phyloP scores from a whole-genome alignment of 2,888 invertebrate genomes.

The Xestia sexstrigata region DNA sequence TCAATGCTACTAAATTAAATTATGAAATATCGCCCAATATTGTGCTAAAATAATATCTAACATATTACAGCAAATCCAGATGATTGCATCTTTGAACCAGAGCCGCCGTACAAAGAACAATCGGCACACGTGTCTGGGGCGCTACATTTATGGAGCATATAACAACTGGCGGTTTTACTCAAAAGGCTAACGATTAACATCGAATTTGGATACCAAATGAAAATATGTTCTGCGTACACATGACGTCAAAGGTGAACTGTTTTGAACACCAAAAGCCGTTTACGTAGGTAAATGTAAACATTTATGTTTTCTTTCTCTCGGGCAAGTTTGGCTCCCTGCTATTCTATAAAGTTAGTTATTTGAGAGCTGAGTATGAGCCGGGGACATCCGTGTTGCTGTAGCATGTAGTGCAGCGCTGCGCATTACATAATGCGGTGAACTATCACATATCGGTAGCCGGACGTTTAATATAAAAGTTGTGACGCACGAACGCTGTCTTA shows the following conservation, averaged over 20 bases:
- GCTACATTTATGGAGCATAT: slow-evolving; percentile 25
- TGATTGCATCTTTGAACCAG: slow-evolving; percentile 2
- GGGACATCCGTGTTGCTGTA: slow-evolving; percentile 9
- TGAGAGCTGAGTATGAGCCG: slow-evolving; percentile 25
- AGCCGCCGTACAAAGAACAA: slow-evolving; percentile 19
- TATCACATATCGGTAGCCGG: slow-evolving; percentile 64
- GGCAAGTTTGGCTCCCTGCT: slow-evolving; percentile 53
- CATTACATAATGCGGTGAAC: slow-evolving; percentile 60
- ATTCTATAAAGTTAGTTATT: slow-evolving; percentile 45
- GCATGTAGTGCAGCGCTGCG: slow-evolving; percentile 36
- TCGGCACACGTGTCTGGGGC: slow-evolving; percentile 1
- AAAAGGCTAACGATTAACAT: slow-evolving; percentile 66
- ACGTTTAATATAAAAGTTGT: slow-evolving; percentile 70
- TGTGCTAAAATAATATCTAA: slow-evolving; percentile 4
- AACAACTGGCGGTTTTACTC: slow-evolving; percentile 39
- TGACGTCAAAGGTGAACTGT: slow-evolving; percentile 83
- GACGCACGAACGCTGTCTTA: slow-evolving; percentile 83
- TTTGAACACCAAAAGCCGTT: slow-evolving; percentile 78
- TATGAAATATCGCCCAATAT: neutral
- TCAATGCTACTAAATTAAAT: neutral
- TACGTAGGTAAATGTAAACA: slow-evolving; percentile 80
- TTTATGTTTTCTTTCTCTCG: slow-evolving; percentile 75
- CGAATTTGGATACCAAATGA: slow-evolving; percentile 65
- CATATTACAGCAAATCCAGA: neutral
- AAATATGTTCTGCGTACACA: slow-evolving; percentile 70